Base-by-base conservation (phyloP, 1,140 invertebrate genomes). In the Drosophila cardini region DNA sequence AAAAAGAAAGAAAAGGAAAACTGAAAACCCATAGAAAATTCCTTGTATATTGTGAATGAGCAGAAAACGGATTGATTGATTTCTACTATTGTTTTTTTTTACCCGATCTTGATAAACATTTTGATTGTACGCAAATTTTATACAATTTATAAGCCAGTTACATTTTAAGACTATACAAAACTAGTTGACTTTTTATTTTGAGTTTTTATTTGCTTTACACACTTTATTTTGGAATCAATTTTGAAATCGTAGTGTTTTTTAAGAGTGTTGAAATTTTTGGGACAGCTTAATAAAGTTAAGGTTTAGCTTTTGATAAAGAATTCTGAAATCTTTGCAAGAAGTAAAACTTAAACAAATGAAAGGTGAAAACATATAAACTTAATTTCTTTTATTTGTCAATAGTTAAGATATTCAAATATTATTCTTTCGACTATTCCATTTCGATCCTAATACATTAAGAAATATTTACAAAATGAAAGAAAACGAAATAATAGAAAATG, bases 261-360 rank as follows among this genome's bases (percentile, higher is more conserved):
- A 64, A 71, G 42, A 70, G 57, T 76, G 68, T 85, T 55, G 43
- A 63, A 81, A 63, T 77, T 84, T 84, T 53, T 84, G 77, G 63
- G 55, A 72, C 63, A 53, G 50, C 30, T 61, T 42, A 63, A 48
- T 55, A 78, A 68, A 52, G 56, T 72, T 81, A 82, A 86, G 83
- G 38, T 48, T 67, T 89, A 89, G 84, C 85, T 89, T 89, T 90
- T 89, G 86, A 84, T 90, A 90, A 78, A 62, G 36, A 60, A 32
- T 53, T 53, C n/a, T 63, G 21, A 40, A 42, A 52, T 18, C 48
- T 15, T 62, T 26, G 34, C 34, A 48, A 48, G 32, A 53, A 15
- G 32, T 52, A 34, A 15, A 32, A 34, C 13, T 62, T 68, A 69
- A 43, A 55, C 60, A 79, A 45, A 78, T 57, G 53, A 58, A 56